Evolutionary conservation across 2,113 vertebrate species (phyloP).

Genomic region (Nycticebus coucang): DNA sequence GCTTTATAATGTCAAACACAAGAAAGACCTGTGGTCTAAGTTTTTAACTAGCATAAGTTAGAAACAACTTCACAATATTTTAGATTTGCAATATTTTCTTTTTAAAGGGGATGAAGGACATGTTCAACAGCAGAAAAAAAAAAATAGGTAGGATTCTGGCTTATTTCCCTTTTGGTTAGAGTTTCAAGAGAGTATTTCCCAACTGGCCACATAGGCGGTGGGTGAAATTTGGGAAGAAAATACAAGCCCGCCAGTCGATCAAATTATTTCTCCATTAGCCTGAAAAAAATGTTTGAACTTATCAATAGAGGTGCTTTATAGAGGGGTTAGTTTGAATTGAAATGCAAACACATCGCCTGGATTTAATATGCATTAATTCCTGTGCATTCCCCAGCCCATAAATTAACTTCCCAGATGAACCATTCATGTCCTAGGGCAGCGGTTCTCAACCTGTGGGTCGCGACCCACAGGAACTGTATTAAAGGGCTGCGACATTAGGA

Average conservation of each 20-base stretch:
- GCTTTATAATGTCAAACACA: conserved; percentile 37
- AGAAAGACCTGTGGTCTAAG: neutral
- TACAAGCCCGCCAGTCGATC: neutral
- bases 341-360: neutral
- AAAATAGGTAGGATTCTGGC: neutral
- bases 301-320: neutral
- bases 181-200: neutral
- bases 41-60: neutral
- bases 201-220: neutral
- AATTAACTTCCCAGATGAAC: neutral
- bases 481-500: too few species aligned
- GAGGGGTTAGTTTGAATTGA: neutral
- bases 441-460: too few species aligned
- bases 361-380: neutral
- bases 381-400: neutral
- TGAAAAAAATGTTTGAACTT: neutral
- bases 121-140: neutral
- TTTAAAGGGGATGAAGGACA: neutral
- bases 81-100: neutral
- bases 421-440: neutral
- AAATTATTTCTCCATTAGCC: neutral
- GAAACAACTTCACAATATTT: conserved; percentile 32
- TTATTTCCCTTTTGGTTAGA: neutral
- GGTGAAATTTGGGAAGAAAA: neutral
- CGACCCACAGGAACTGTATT: too few species aligned